phyloP scores from a whole-genome alignment of 2,888 invertebrate genomes.

The Sphaerophoria rueppellii region DNA sequence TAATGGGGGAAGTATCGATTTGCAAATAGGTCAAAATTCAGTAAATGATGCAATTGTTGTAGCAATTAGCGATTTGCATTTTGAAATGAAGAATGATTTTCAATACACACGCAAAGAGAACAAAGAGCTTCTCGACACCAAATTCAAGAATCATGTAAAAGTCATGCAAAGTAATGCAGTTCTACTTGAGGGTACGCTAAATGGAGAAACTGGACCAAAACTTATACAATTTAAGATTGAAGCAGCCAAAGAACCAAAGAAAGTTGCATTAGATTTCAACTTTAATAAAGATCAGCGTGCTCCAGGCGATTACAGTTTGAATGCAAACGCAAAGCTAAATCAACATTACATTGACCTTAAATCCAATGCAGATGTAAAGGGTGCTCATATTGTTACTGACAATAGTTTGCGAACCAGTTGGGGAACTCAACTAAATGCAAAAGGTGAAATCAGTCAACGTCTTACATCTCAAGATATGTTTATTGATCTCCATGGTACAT shows the following conservation, averaged over 20 bases:
- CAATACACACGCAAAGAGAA: conserved; percentile 72
- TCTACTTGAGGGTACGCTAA: conserved; percentile 80
- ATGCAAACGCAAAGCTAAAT: conserved; percentile 84
- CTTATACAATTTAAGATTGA: conserved; percentile 84
- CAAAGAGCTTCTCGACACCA: conserved; percentile 63
- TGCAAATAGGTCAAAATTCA: conserved; percentile 70
- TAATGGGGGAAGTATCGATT: conserved; percentile 76
- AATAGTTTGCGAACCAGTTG: conserved; percentile 78
- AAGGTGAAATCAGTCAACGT: conserved; percentile 79
- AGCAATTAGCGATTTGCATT: conserved; percentile 75
- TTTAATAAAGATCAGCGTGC: conserved; percentile 81
- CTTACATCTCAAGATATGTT: conserved; percentile 77
- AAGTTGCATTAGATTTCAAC: conserved; percentile 83
- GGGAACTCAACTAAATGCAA: conserved; percentile 78
- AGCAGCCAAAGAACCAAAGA: conserved; percentile 84
- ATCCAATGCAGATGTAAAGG: conserved; percentile 79
- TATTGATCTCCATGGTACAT: conserved; percentile 78
- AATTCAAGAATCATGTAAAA: conserved; percentile 74
- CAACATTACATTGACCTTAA: conserved; percentile 78
- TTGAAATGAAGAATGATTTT: conserved; percentile 71
- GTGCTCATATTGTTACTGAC: conserved; percentile 78
- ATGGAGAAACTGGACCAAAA: conserved; percentile 85
- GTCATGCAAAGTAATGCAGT: conserved; percentile 74
- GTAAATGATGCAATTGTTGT: conserved; percentile 74
- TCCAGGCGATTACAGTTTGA: conserved; percentile 83